phyloP scores from a whole-genome alignment of 2,797 vertebrate species.

The Rhinichthys osculus region DNA sequence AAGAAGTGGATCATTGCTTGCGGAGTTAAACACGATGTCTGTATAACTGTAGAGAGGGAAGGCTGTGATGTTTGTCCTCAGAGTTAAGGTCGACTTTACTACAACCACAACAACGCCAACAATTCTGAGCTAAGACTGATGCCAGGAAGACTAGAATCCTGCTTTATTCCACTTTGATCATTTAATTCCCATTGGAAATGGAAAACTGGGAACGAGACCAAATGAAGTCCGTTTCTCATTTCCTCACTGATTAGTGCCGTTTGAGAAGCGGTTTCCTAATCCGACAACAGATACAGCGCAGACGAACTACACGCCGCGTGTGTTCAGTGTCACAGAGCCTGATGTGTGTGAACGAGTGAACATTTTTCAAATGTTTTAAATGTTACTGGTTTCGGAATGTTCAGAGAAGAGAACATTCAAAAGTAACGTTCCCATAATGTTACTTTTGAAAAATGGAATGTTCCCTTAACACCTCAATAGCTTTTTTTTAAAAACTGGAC shows the following conservation, averaged over 20 bases:
- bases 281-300: conserved; percentile 60
- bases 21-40: neutral
- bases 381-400: too few species aligned
- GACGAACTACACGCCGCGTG: conserved; percentile 59
- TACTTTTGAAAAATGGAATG: neutral
- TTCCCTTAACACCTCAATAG: neutral
- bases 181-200: conserved; percentile 72
- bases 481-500: too few species aligned
- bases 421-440: neutral
- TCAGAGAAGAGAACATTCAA: neutral
- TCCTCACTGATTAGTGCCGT: conserved; percentile 70
- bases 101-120: conserved; percentile 61
- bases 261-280: conserved; percentile 67
- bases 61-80: neutral
- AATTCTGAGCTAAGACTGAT: conserved; percentile 45
- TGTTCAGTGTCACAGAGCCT: conserved; percentile 33
- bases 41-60: neutral
- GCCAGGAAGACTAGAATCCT: conserved; percentile 57
- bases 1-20: neutral
- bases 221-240: conserved; percentile 59
- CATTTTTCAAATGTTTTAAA: too few species aligned
- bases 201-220: conserved; percentile 45
- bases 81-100: conserved; percentile 47
- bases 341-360: conserved; percentile 14
- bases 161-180: conserved; percentile 62